phyloP scores from a whole-genome alignment of 2,797 vertebrate genomes.

The Lepidocolaptes lacrymiger region DNA sequence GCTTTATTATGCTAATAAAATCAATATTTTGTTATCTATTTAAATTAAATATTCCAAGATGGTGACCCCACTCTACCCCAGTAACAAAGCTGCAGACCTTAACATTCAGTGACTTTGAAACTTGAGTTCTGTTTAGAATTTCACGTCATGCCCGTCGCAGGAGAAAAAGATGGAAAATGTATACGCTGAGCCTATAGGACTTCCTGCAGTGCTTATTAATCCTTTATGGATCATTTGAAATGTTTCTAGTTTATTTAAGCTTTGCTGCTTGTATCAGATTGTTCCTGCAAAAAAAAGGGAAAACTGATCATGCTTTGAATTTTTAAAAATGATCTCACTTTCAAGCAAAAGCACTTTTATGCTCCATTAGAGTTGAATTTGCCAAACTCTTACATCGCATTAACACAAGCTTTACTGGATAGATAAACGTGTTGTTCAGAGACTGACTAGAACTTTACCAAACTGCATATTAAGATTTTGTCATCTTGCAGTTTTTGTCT shows the following conservation, averaged over 20 bases:
- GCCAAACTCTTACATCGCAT: conserved; percentile 83
- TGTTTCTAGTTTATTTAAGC: conserved; percentile 87
- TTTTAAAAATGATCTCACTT: conserved; percentile 87
- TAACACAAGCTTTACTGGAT: conserved; percentile 84
- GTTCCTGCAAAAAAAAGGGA: conserved; percentile 80
- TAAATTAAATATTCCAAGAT: conserved; percentile 68
- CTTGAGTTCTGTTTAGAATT: conserved; percentile 82
- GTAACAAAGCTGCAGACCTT: conserved; percentile 64
- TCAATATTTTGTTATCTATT: conserved; percentile 72
- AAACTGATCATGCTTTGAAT: conserved; percentile 87
- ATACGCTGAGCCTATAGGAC: conserved; percentile 84
- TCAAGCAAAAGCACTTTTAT: conserved; percentile 87
- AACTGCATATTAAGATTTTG: conserved; percentile 84
- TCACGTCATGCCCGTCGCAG: conserved; percentile 78
- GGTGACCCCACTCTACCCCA: conserved; percentile 52
- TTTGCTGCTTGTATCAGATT: conserved; percentile 86
- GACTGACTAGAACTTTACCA: conserved; percentile 83
- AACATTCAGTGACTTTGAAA: conserved; percentile 83
- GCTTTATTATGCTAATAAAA: conserved; percentile 70
- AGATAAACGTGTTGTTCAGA: conserved; percentile 80
- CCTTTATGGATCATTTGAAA: conserved; percentile 89
- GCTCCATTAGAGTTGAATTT: conserved; percentile 87
- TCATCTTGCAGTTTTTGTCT: conserved; percentile 62
- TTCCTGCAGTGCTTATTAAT: conserved; percentile 86
- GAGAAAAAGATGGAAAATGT: conserved; percentile 79